These are phyloP conservation scores for Peromyscus maniculatus DNA, from an alignment of 2,113 vertebrate species.

Conservation along the genomic window DNA sequence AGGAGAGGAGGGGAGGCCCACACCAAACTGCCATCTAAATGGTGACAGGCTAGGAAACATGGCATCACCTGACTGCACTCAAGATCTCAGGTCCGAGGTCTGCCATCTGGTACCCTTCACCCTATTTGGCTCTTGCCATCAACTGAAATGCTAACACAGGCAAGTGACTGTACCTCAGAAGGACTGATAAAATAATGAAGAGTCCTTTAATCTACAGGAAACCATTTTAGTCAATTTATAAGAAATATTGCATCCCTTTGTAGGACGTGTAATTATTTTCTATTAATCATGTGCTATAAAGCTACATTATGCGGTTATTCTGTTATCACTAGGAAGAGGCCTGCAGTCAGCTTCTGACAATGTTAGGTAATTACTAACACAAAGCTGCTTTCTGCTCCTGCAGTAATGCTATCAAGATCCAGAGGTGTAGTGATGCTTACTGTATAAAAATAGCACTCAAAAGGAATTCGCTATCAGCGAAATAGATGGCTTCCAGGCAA, in stretches of 20 bases:
- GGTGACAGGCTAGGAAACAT: slow-evolving; percentile 66
- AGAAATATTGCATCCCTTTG: slow-evolving; percentile 93
- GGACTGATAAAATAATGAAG: slow-evolving; percentile 93
- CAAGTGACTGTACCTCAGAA: slow-evolving; percentile 88
- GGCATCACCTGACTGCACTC: slow-evolving; percentile 56
- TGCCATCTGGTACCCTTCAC: slow-evolving; percentile 88
- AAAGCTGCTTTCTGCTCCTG: slow-evolving; percentile 89
- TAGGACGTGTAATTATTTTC: slow-evolving; percentile 93
- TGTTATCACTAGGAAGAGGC: slow-evolving; percentile 91
- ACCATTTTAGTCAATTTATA: slow-evolving; percentile 92
- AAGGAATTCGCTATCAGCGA: slow-evolving; percentile 88
- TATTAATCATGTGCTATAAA: slow-evolving; percentile 94
- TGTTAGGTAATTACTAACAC: slow-evolving; percentile 92
- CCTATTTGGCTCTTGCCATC: slow-evolving; percentile 83
- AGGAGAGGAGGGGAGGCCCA: neutral
- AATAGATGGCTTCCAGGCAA: slow-evolving; percentile 88
- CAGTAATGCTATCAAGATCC: slow-evolving; percentile 89
- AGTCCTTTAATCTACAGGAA: slow-evolving; percentile 93
- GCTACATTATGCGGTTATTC: slow-evolving; percentile 91
- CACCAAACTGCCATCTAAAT: slow-evolving; percentile 53
- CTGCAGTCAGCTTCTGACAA: slow-evolving; percentile 92
- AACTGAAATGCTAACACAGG: slow-evolving; percentile 84
- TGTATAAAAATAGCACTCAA: slow-evolving; percentile 87
- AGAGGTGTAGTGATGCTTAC: slow-evolving; percentile 87
- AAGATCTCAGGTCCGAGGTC: slow-evolving; percentile 81